Conservation (phyloP, 1,140 invertebrate genomes). For the Aphidius gifuensis region DNA sequence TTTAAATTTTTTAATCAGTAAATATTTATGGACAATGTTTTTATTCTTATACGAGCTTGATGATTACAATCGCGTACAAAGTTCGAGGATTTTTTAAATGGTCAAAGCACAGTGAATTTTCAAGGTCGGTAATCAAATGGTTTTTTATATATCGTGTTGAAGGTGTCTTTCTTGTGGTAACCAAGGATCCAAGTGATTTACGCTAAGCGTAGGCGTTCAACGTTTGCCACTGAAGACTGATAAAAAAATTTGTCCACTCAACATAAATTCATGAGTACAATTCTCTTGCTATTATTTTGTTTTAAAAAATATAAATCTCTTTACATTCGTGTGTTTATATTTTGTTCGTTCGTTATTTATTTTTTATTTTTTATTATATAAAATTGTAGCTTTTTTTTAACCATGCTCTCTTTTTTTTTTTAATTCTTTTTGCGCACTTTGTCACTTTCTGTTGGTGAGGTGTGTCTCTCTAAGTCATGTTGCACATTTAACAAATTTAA, state of each 20-base stretch:
- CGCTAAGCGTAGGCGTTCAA: conserved; percentile 46
- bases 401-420: conserved; percentile 13
- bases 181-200: conserved; percentile 41
- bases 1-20: too few relatives aligned
- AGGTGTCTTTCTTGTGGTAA: too few relatives aligned
- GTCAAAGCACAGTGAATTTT: too few relatives aligned
- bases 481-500: too few relatives aligned
- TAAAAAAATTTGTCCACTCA: conserved; percentile 52
- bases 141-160: too few relatives aligned
- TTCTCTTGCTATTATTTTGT: conserved; percentile 3
- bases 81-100: too few relatives aligned
- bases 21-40: too few relatives aligned
- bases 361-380: background rate
- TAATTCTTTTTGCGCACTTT: conserved; percentile 5
- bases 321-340: too few relatives aligned
- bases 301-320: too few relatives aligned
- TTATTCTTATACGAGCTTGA: too few relatives aligned
- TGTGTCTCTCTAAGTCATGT: conserved; percentile 11
- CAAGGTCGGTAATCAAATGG: too few relatives aligned
- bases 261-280: conserved; percentile 54
- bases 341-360: background rate
- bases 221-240: conserved; percentile 55
- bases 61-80: too few relatives aligned
- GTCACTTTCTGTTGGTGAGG: background rate
- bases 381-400: background rate